These are phyloP conservation scores for Molanna angustata DNA, from an alignment of 2,888 invertebrate species.

Conservation along the genomic window DNA sequence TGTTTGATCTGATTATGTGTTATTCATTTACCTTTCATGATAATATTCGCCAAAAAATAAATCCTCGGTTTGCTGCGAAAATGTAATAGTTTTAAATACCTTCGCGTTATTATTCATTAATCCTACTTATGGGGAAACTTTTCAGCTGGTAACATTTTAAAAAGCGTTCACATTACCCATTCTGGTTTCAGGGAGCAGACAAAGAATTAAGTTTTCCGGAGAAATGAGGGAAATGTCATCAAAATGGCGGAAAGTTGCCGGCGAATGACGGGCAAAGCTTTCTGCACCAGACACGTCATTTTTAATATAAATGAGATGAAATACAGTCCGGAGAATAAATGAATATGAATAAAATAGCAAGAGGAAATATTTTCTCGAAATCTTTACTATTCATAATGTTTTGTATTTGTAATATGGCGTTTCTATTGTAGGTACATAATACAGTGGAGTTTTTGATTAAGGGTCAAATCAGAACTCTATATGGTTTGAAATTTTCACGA, in stretches of 20 bases:
- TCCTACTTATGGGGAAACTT: constrained; percentile 2
- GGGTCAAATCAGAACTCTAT: too few species aligned
- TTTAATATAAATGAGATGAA: constrained; percentile 61
- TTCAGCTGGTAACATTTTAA: constrained; percentile 9
- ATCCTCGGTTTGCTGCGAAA: too few species aligned
- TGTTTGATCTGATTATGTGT: too few species aligned
- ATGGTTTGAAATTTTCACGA: too few species aligned
- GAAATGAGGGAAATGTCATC: constrained; percentile 26
- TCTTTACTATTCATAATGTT: too few species aligned
- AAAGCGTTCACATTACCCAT: constrained; percentile 4
- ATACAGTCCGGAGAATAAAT: constrained; percentile 61
- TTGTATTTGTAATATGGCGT: too few species aligned
- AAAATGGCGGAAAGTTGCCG: constrained; percentile 34
- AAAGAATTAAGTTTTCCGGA: constrained; percentile 17
- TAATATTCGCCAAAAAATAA: too few species aligned
- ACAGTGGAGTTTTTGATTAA: too few species aligned
- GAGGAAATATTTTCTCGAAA: too few species aligned
- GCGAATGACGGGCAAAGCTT: constrained; percentile 45
- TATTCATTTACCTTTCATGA: too few species aligned
- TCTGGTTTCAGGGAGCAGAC: constrained; percentile 7
- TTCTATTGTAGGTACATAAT: too few species aligned
- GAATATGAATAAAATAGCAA: constrained; percentile 51
- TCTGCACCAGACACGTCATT: constrained; percentile 58
- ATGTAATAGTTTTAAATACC: neutral
- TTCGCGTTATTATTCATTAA: constrained; percentile 5